Percentiles rank a stretch among this genome's conserved stretches.
These are phyloP conservation scores for Bostrychus sinensis DNA, from an alignment of 2,113 vertebrate species.

Conservation along the genomic window DNA sequence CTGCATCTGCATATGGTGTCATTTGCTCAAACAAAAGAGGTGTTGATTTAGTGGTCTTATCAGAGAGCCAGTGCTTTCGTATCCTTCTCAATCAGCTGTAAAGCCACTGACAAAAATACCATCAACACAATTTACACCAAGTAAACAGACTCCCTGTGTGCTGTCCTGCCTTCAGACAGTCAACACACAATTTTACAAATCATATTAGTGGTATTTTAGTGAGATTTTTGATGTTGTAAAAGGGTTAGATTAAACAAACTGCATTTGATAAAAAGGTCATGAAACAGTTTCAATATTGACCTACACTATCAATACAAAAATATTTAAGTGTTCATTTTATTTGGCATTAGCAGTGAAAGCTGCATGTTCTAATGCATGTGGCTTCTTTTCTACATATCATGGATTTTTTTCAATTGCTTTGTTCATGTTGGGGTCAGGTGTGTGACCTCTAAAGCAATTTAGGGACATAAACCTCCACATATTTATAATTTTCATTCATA, in stretches of 20 bases:
- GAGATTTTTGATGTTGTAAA: background rate
- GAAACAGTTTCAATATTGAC: background rate
- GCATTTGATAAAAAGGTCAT: background rate
- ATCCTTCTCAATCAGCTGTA: conserved; percentile 37
- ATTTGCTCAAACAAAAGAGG: conserved; percentile 25
- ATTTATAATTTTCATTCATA: conserved; percentile 10
- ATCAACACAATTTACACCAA: conserved; percentile 12
- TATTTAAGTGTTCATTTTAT: background rate
- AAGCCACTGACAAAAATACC: conserved; percentile 17
- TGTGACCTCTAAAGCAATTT: background rate
- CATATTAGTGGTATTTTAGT: background rate
- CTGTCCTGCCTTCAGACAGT: background rate
- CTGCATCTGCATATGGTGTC: conserved; percentile 13
- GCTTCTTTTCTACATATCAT: background rate
- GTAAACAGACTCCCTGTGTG: background rate
- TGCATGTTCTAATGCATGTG: background rate
- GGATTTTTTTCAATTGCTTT: conserved; percentile 8
- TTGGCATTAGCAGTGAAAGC: background rate
- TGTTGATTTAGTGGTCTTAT: conserved; percentile 35
- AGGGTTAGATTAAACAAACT: background rate
- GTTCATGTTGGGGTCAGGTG: conserved; percentile 3
- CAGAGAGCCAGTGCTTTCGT: no score
- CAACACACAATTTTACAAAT: background rate
- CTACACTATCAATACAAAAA: no score
- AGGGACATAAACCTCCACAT: conserved; percentile 3